These are phyloP conservation scores for Gyrodactylus salaris DNA, from an alignment of 1,140 invertebrate species.

Conservation along the genomic window DNA sequence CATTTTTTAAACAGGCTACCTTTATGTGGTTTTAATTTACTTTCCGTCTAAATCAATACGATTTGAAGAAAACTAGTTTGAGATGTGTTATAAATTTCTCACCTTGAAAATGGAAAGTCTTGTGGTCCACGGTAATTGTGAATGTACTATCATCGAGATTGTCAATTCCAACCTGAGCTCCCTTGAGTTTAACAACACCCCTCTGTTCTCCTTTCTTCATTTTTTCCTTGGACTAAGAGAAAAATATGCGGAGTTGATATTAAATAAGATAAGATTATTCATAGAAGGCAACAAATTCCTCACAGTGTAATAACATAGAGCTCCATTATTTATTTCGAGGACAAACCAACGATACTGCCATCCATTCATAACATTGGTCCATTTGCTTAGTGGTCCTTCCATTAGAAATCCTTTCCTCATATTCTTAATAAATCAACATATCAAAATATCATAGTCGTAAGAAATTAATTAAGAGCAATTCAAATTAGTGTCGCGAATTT, in stretches of 20 bases:
- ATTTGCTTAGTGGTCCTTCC: conserved; percentile 94
- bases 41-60: too few relatives aligned
- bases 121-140: conserved; percentile 77
- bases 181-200: conserved; percentile 45
- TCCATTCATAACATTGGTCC: conserved; percentile 98
- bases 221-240: conserved; percentile 71
- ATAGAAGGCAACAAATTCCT: conserved; percentile 19
- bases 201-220: conserved; percentile 76
- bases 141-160: conserved; percentile 95
- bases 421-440: too few relatives aligned
- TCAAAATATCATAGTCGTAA: too few relatives aligned
- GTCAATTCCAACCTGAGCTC: conserved; percentile 84
- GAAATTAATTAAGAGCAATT: too few relatives aligned
- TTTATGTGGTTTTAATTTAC: conserved; percentile 1
- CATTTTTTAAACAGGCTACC: neutral
- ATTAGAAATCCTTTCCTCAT: too few relatives aligned
- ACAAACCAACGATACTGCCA: conserved; percentile 99
- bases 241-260: too few relatives aligned
- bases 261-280: too few relatives aligned
- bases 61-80: too few relatives aligned
- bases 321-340: conserved; percentile 61
- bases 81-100: too few relatives aligned
- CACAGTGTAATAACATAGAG: conserved; percentile 83
- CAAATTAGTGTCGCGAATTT: too few relatives aligned
- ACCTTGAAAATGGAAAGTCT: conserved; percentile 86